Evolutionary conservation across 2,888 invertebrate genomes (phyloP).

Genomic region (Cremastinae sp.): DNA sequence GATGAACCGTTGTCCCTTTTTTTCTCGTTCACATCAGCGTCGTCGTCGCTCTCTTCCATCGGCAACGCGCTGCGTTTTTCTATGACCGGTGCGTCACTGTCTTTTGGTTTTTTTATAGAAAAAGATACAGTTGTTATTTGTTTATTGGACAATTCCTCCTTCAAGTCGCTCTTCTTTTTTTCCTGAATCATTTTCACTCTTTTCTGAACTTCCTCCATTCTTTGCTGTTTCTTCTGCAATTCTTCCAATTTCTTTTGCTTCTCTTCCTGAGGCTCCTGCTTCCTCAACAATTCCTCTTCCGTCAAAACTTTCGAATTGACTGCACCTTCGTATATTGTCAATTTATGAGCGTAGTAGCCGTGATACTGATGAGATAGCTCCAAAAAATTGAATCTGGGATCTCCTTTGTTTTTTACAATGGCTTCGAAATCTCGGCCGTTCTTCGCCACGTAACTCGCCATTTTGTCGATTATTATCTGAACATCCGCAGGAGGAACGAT

Average conservation of each 20-base stretch:
- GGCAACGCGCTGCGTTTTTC: conserved; percentile 87
- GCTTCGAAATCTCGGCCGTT: conserved; percentile 97
- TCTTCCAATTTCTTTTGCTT: conserved; percentile 78
- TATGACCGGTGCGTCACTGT: conserved; percentile 84
- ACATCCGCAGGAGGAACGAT: conserved; percentile 90
- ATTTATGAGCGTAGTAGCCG: conserved; percentile 89
- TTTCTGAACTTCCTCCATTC: conserved; percentile 79
- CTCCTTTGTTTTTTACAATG: conserved; percentile 90
- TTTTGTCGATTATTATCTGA: conserved; percentile 95
- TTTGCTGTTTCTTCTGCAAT: conserved; percentile 76
- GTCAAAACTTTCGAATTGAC: conserved; percentile 76
- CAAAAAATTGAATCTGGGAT: conserved; percentile 93
- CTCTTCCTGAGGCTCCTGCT: conserved; percentile 76
- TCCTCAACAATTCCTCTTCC: conserved; percentile 76
- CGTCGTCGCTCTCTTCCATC: conserved; percentile 85
- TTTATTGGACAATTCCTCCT: conserved; percentile 69
- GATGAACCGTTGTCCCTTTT: conserved; percentile 69
- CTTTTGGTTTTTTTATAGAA: conserved; percentile 91
- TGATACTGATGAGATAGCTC: conserved; percentile 89
- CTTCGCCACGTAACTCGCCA: conserved; percentile 97
- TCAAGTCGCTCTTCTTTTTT: conserved; percentile 74
- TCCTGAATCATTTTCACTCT: conserved; percentile 77
- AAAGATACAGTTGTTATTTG: conserved; percentile 86
- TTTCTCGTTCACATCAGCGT: conserved; percentile 72
- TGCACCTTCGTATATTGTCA: conserved; percentile 80